A percentile compares a stretch with the other conserved stretches of the same genome.
These are phyloP conservation scores for Alca torda DNA, from an alignment of 2,797 vertebrate genomes.

Conservation along the genomic window DNA sequence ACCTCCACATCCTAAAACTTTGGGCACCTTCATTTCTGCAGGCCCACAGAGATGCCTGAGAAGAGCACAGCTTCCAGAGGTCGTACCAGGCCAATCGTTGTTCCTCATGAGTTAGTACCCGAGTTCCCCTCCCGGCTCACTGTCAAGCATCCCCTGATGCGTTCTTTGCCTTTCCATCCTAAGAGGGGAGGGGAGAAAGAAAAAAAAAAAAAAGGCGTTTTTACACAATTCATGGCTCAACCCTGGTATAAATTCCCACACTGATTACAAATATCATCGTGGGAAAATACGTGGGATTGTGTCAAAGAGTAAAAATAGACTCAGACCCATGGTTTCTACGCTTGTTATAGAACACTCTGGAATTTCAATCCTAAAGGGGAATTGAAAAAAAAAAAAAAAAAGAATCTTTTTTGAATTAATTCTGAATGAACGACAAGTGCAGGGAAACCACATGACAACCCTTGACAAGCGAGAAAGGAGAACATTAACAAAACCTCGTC, in stretches of 20 bases:
- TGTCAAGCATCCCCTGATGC: not conserved
- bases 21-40: not conserved
- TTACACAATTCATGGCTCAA: not conserved
- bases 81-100: not conserved
- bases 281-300: constrained; percentile 30
- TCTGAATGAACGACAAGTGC: constrained; percentile 5
- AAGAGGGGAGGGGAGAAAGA: not conserved
- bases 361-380: constrained; percentile 41
- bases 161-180: not conserved
- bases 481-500: not conserved
- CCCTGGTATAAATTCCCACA: constrained; percentile 34
- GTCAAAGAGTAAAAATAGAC: constrained; percentile 48
- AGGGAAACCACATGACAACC: not conserved
- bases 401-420: not conserved
- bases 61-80: not conserved
- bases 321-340: not conserved
- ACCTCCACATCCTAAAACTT: not conserved
- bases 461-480: not conserved
- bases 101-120: too few relatives aligned
- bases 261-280: not conserved
- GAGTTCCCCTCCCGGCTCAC: not conserved
- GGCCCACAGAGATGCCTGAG: not conserved
- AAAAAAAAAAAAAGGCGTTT: not conserved
- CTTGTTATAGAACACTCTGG: not conserved
- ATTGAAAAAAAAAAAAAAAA: not conserved